Evolutionary conservation across 2,888 invertebrate species (phyloP).

Genomic region (Diarsia rubi): DNA sequence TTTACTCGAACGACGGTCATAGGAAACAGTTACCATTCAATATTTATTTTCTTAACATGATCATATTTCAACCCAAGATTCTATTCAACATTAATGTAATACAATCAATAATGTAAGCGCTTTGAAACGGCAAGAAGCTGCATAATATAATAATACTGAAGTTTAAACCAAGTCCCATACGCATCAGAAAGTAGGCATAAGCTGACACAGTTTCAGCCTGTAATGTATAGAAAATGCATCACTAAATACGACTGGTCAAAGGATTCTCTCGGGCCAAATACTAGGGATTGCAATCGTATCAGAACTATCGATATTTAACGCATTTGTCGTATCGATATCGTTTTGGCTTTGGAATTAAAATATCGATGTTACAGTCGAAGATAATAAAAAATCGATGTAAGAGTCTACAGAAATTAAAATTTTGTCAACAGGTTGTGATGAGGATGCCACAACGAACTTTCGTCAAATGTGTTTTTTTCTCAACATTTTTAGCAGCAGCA

Average conservation of each 20-base stretch:
- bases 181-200: constrained; percentile 7
- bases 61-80: background rate
- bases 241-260: constrained; percentile 50
- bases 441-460: background rate
- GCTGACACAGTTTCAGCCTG: constrained; percentile 10
- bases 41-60: background rate
- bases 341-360: background rate
- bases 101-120: constrained; percentile 20
- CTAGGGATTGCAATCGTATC: constrained; percentile 20
- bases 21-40: background rate
- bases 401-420: background rate
- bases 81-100: constrained; percentile 37
- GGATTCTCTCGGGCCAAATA: constrained; percentile 60
- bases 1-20: too few relatives aligned
- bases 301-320: constrained; percentile 31
- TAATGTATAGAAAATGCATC: constrained; percentile 49
- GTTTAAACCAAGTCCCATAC: constrained; percentile 1
- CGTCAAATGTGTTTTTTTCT: background rate
- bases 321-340: background rate
- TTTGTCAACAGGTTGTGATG: background rate
- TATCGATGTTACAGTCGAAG: background rate
- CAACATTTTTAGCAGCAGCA: too few relatives aligned
- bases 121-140: constrained; percentile 12
- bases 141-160: constrained; percentile 23
- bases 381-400: background rate